These are phyloP conservation scores for Kryphioiulus occultus DNA, from an alignment of 2,888 invertebrate species.

Conservation along the genomic window DNA sequence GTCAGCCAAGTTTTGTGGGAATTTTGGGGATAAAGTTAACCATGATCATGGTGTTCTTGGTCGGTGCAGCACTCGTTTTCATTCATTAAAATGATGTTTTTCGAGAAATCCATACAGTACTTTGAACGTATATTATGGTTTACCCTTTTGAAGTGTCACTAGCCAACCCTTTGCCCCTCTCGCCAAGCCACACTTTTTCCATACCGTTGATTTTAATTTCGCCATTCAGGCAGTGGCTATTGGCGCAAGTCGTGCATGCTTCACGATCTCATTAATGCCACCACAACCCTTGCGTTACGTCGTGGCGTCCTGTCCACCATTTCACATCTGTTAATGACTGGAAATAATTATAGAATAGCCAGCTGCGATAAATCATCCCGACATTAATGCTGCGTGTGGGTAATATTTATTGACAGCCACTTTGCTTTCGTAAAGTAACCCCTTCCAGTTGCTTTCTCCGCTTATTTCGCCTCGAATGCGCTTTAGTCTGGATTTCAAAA, in stretches of 20 bases:
- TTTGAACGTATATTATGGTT: background rate
- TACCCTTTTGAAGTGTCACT: background rate
- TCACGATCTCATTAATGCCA: background rate
- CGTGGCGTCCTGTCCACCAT: background rate
- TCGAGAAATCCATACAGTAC: background rate
- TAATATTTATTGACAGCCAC: conserved; percentile 1
- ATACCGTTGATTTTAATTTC: conserved; percentile 16
- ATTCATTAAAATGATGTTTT: too few relatives aligned
- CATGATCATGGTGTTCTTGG: too few relatives aligned
- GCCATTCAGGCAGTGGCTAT: background rate
- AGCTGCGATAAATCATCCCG: background rate
- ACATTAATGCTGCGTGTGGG: background rate
- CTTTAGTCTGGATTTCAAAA: background rate
- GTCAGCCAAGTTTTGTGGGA: too few relatives aligned
- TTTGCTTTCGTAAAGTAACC: background rate
- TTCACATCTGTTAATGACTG: conserved; percentile 17
- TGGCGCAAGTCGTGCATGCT: conserved; percentile 9
- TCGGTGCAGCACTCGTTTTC: too few relatives aligned
- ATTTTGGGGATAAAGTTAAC: too few relatives aligned
- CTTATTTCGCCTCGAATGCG: background rate
- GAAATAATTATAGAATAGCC: background rate
- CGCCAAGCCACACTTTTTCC: background rate
- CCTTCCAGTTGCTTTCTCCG: background rate
- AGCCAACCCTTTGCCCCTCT: background rate
- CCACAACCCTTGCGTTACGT: background rate